A percentile compares a stretch with the other conserved stretches of the same genome.
Conservation (phyloP, 35 echinoderm and acorn worm species). For the Stichopus chloronotus region DNA sequence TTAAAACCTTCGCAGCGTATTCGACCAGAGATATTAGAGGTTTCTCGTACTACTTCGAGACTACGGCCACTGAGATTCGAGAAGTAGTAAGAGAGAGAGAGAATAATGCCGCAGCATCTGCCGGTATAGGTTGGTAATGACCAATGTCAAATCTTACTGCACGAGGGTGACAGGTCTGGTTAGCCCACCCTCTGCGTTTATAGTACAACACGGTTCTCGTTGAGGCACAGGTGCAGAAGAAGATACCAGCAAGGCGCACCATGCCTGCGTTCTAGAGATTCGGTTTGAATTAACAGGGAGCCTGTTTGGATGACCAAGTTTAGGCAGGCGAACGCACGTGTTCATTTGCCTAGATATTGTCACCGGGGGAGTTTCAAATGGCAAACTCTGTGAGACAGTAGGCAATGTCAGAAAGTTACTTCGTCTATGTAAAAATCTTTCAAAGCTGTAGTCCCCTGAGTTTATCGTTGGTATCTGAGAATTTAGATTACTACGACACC, state of each 20-base stretch:
- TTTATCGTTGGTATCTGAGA: no score
- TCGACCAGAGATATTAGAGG: not conserved
- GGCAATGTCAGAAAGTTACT: not conserved
- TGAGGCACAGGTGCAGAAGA: slow-evolving; percentile 26
- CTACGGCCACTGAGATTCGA: no score
- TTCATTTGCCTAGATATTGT: not conserved
- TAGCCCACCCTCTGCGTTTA: slow-evolving; percentile 39
- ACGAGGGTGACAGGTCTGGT: slow-evolving; percentile 33
- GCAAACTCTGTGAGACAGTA: not conserved
- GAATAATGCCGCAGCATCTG: not conserved
- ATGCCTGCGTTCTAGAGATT: not conserved
- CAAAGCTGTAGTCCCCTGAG: not conserved
- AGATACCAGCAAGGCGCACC: not conserved
- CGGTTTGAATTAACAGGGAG: not conserved
- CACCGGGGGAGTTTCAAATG: not conserved
- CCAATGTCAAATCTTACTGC: not conserved
- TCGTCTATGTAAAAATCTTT: not conserved
- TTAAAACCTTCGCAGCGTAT: not conserved
- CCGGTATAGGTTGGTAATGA: not conserved
- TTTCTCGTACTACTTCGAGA: no score
- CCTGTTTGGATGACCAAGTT: not conserved
- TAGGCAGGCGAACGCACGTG: not conserved
- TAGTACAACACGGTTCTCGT: slow-evolving; percentile 1
- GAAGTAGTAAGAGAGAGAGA: no score
- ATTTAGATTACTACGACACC: no score